Conservation (phyloP, 2,797 vertebrate species). For the Nyctibius grandis region DNA sequence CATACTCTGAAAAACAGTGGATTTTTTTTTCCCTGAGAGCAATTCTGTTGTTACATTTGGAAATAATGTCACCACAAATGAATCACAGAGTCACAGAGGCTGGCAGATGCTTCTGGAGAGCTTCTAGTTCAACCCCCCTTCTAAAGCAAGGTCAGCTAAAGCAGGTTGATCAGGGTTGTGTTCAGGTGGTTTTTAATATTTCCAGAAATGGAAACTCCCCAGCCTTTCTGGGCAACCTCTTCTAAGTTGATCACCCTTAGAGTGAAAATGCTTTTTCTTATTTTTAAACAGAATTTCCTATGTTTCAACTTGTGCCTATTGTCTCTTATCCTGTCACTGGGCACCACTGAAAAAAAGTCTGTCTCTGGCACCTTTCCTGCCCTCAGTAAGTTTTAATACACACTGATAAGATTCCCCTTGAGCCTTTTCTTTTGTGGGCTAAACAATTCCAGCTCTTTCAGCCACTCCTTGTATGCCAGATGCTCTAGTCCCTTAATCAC, state of each 20-base stretch:
- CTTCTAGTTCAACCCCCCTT: not conserved
- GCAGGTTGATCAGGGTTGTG: not conserved
- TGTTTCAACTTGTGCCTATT: not conserved
- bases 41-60: not conserved
- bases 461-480: not conserved
- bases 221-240: not conserved
- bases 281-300: not conserved
- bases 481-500: not conserved
- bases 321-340: not conserved
- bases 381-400: not conserved
- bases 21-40: not conserved
- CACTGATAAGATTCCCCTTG: not conserved
- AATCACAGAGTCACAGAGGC: not conserved
- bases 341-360: not conserved
- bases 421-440: not conserved
- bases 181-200: not conserved
- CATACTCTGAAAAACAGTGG: not conserved
- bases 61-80: not conserved
- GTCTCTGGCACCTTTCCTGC: not conserved
- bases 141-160: not conserved
- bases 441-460: not conserved
- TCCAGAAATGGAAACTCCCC: not conserved
- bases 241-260: not conserved
- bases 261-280: not conserved
- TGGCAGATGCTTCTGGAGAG: not conserved